Conservation (phyloP, 2,113 vertebrate genomes). For the Motacilla alba region DNA sequence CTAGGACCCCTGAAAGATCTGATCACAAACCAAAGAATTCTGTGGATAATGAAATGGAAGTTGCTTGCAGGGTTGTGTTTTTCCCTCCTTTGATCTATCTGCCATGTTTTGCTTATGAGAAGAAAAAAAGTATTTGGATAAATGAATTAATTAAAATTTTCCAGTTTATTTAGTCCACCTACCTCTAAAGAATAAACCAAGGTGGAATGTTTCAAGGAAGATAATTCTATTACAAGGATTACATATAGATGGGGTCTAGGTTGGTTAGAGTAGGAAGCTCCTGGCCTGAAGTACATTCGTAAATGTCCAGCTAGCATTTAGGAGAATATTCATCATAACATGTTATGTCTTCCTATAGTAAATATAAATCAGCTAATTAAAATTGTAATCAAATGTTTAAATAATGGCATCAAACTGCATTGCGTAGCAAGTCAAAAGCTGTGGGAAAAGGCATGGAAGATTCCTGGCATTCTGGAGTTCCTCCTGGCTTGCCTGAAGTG, state of each 20-base stretch:
- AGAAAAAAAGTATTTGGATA: not conserved
- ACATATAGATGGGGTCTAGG: not conserved
- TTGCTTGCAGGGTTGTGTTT: not conserved
- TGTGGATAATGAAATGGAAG: not conserved
- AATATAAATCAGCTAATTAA: not conserved
- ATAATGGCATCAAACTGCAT: not conserved
- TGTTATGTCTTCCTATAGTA: not conserved
- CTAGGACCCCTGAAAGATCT: not conserved
- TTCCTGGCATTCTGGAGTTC: not conserved
- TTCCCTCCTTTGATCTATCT: not conserved
- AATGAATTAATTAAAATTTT: not conserved
- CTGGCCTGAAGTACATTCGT: not conserved
- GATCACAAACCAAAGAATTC: not conserved
- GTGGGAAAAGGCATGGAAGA: not conserved
- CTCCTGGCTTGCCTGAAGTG: not conserved
- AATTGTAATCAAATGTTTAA: not conserved
- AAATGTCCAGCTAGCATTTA: not conserved
- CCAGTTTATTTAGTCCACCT: not conserved
- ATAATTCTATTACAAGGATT: not conserved
- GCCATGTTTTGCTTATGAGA: not conserved
- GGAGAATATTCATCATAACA: not conserved
- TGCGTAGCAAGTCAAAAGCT: not conserved
- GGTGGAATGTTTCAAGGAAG: not conserved
- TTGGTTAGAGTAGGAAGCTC: not conserved
- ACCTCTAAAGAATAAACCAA: not conserved